Conservation (phyloP, 2,113 vertebrate genomes). For the Perccottus glenii region DNA sequence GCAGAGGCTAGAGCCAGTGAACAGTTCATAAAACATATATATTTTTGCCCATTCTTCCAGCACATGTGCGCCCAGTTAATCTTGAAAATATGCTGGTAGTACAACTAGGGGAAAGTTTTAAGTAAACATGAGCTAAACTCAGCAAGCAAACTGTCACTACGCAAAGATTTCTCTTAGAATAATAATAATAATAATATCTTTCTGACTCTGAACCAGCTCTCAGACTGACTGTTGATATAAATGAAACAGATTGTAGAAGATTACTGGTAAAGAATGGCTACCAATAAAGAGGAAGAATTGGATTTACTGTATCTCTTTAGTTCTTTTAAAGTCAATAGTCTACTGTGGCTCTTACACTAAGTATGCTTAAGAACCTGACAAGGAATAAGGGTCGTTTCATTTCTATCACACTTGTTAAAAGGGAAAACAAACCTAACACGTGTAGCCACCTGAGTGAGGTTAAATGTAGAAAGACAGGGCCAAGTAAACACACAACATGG, state of each 20-base stretch:
- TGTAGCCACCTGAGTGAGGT: conserved; percentile 23
- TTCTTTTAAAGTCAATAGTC: background rate
- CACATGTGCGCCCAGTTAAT: no score
- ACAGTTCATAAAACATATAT: no score
- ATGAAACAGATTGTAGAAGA: no score
- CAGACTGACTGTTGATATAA: no score
- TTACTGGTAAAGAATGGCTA: background rate
- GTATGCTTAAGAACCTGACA: background rate
- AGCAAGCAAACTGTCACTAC: no score
- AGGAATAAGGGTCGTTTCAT: conserved; percentile 32
- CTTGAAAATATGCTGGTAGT: no score
- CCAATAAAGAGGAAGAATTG: background rate
- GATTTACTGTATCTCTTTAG: background rate
- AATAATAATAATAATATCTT: no score
- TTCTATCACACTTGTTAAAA: conserved; percentile 15
- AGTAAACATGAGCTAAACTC: no score
- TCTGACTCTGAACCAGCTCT: no score
- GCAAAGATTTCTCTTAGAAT: no score
- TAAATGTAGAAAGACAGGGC: conserved; percentile 17
- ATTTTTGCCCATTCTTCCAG: no score
- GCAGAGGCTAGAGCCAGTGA: background rate
- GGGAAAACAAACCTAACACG: conserved; percentile 34
- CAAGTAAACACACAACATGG: conserved; percentile 39
- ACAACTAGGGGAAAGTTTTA: no score
- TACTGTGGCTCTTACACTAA: conserved; percentile 4